Evolutionary conservation across 64 coral and sea anemone species (phyloP), one percentile per base, ranked within the genome.

Genomic region (Orbicella faveolata): DNA sequence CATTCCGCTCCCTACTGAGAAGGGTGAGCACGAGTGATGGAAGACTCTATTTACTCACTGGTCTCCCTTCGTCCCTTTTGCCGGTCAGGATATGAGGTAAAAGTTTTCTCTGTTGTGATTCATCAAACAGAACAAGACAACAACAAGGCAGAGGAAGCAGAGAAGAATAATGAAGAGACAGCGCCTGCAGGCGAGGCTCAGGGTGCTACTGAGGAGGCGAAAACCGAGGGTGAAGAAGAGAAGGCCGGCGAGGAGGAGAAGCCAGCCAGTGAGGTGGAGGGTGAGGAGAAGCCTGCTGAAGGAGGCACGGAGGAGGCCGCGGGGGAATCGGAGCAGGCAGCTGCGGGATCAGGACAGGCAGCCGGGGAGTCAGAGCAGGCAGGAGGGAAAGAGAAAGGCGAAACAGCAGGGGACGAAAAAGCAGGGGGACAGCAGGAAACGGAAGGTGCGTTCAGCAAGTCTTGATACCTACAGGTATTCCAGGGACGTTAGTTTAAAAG

Each of bases 41-140:
- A 1, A 0, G 13, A 14, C 19, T 67, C 16, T 21, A n/a, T 9
- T 69, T 69, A 9, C 0, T 69, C 8, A 0, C 20, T 69, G 9
- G n/a, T 23, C 23, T 25, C 64, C 64, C 64, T 16, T n/a, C 64
- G 3, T 19, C 17, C 64, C 1, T 67, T n/a, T 1, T 18, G 25
- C 20, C 14, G 54, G 9, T 57, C 54, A 57, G 54, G 54, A 57
- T 3, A 16, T n/a, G 80, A 6, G 2, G 13, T 48, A 36, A 52
- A 41, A 9, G 41, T 59, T 88, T 77, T 85, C 19, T 10, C 44
- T 76, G 9, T 21, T 54, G 53, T 34, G 18, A 69, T 17, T 66
- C 21, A 25, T 30, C 2, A 63, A 79, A 79, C 67, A 88, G 93
- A 90, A 55, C 88, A 90, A 77, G 93, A 94, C 62, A 80, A 94